Evolutionary conservation across 2,888 invertebrate genomes (phyloP), one percentile per base, ranked within the genome.

Genomic region (Tenthredo scrophulariae): DNA sequence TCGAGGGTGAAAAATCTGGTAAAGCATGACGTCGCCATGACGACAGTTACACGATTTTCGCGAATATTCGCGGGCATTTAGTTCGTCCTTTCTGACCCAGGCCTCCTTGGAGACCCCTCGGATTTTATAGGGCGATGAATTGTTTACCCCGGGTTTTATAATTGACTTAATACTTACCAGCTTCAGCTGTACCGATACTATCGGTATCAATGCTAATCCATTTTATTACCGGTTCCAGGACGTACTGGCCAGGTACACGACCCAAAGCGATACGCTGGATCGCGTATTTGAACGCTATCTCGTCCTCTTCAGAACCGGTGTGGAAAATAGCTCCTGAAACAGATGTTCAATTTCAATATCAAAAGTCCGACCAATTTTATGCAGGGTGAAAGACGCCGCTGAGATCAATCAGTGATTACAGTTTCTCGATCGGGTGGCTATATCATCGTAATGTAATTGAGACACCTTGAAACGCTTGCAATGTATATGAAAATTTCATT

Each of bases 301-400:
- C 82, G 72, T 89, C 87, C 79, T 90, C 89, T 46, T 89, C 89
- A 70, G 91, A 91, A n/a, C 87, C 90, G 26, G 85, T 88, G 86
- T 92, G 91, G 87, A 92, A 92, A 85, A 92, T 92, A n/a, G 90
- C 91, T 80, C 92, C 92, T 92, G 88, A 18, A 85, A 85, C 84
- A 54, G 13, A 46, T 15, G 15, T 15, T 46, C 3, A 46, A 46
- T 46, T 46, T 15, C 13, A 46, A 46, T 4, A 87, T 86, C n/a
- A 13, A 40, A 72, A 22, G 13, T 40, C 40, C 0, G 40, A 40
- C 40, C n/a, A n/a, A n/a, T n/a, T n/a, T n/a, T n/a, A n/a, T 33
- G 33, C 4, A 33, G 33, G 5, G 0, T 33, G 33, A 33, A 33
- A 33, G 33, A 33, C 2, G 4, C 1, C 1, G 29, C 29, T 29